Base-by-base conservation (phyloP, 2,113 vertebrate species). In the Acrocephalus arundinaceus region DNA sequence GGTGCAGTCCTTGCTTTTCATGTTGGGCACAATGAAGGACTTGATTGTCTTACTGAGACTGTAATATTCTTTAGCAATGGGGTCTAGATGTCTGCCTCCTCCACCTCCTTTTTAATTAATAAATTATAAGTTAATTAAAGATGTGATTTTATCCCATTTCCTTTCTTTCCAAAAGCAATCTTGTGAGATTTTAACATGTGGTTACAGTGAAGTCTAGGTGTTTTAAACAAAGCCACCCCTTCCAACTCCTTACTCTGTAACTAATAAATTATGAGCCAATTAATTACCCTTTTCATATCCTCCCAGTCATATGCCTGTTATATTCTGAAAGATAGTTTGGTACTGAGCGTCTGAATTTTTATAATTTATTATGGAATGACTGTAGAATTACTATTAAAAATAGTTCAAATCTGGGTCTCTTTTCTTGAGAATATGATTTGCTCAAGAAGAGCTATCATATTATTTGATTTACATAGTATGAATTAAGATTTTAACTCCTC, bases 111-210 rank as follows among this genome's bases (percentile, higher is more conserved):
- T 81, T 72, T 43, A 15, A 62, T 95, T 13, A 89, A 96, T 96
- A 90, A 94, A 90, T 87, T 54, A 87, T 57, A 22, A 70, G 33
- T 83, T 74, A 74, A 81, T 93, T 88, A 95, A 92, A 93, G 84
- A 68, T 49, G 86, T 82, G 48, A 75, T 89, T 94, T 93, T 89
- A 94, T 95, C 66, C 77, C 41, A 76, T 94, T 95, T 97, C 89
- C 81, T 86, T 95, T 97, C 89, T 77, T 86, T 55, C 61, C 92
- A 91, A 89, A 91, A 89, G 89, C 57, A 68, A 57, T 58, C 66
- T 90, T 88, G 79, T 87, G 92, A 83, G 92, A 81, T 95, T 94
- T 92, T 86, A 93, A 75, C 65, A 10, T 65, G 71, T 87, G 65
- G 61, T 55, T 87, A 74, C 35, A 74, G 43, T 73, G 65, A 84